Percentiles rank a stretch among this genome's conserved stretches.
Conservation (phyloP, 1,140 invertebrate genomes). For the Drosophila orosa region DNA sequence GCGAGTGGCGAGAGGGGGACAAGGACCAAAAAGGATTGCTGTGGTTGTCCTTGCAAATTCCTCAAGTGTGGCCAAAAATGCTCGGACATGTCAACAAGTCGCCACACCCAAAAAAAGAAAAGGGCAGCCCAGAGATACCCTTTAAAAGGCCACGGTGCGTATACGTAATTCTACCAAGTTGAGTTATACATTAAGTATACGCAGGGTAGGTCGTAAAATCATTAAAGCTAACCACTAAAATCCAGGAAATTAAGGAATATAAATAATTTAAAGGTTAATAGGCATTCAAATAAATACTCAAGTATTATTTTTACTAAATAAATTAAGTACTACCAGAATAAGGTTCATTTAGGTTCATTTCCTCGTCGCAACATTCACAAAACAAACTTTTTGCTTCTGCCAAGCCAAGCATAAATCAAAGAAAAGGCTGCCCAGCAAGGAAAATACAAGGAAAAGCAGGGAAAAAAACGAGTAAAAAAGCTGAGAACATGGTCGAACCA, state of each 20-base stretch:
- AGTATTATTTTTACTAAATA: too few relatives aligned
- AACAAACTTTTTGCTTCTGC: neutral
- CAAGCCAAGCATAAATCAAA: slow-evolving; percentile 8
- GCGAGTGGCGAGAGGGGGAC: neutral
- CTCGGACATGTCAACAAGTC: slow-evolving; percentile 33
- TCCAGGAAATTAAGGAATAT: neutral
- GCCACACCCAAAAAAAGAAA: slow-evolving; percentile 6
- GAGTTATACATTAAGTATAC: slow-evolving; percentile 1
- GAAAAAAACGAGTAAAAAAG: neutral
- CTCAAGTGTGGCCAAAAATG: slow-evolving; percentile 38
- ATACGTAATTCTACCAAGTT: neutral
- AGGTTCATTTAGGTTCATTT: neutral
- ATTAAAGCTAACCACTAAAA: neutral
- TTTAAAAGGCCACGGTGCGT: neutral
- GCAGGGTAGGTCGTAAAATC: neutral
- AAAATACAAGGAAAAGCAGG: too few relatives aligned
- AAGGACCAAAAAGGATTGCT: slow-evolving; percentile 10
- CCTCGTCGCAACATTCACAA: neutral
- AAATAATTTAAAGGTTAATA: neutral
- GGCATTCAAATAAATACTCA: too few relatives aligned
- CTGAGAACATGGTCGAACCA: slow-evolving; percentile 11
- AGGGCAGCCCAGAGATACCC: neutral
- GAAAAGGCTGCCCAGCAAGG: neutral
- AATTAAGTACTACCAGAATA: neutral
- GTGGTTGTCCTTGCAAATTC: slow-evolving; percentile 27